Conservation (phyloP, 2,888 invertebrate genomes). For the Drosophila yooni region DNA sequence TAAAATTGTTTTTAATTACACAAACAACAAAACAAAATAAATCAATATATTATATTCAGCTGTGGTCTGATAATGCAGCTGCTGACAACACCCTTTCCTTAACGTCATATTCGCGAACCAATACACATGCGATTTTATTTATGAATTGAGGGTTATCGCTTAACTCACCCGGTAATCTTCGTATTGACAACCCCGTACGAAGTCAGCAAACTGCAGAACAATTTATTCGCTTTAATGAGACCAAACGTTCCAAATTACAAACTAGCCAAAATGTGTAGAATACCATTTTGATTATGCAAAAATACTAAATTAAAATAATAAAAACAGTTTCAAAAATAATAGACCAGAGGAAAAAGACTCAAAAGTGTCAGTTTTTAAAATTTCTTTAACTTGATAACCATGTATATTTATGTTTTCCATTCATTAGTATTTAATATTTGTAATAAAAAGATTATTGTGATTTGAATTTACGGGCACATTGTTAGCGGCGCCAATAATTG, state of each 20-base stretch:
- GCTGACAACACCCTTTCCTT: neutral
- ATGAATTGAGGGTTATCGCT: slow-evolving; percentile 25
- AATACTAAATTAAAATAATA: slow-evolving; percentile 2
- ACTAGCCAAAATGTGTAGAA: neutral
- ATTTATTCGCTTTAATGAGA: slow-evolving; percentile 20
- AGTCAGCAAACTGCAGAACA: slow-evolving; percentile 21
- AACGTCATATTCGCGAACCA: neutral
- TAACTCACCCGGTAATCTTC: slow-evolving; percentile 30
- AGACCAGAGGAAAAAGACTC: neutral
- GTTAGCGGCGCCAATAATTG: neutral
- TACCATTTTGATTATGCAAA: neutral
- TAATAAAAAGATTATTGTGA: neutral
- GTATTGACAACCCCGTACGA: slow-evolving; percentile 6
- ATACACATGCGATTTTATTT: slow-evolving; percentile 1
- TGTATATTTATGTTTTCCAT: neutral
- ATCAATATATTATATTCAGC: neutral
- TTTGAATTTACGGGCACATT: neutral
- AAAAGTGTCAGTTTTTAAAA: neutral
- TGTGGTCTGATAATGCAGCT: neutral
- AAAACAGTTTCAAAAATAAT: neutral
- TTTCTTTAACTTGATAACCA: neutral
- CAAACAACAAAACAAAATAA: neutral
- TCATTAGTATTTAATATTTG: neutral
- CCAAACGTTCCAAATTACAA: neutral
- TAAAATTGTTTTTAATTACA: neutral